phyloP scores from a whole-genome alignment of 2,888 invertebrate species.

The Halocaridina rubra region DNA sequence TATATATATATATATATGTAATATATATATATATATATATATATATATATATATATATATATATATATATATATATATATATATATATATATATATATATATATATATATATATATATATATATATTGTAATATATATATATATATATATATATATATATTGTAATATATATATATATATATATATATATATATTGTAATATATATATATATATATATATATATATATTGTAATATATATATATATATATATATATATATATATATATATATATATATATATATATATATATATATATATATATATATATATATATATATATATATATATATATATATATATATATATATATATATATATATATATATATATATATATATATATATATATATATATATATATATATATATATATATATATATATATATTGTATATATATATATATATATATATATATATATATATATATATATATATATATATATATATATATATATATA shows the following conservation, averaged over 20 bases:
- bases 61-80: slow-evolving; percentile 6
- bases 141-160: neutral
- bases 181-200: too few species aligned
- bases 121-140: neutral
- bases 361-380: slow-evolving; percentile 28
- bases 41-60: neutral
- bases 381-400: slow-evolving; percentile 42
- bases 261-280: slow-evolving; percentile 21
- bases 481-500: neutral
- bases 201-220: neutral
- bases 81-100: neutral
- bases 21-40: neutral
- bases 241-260: neutral
- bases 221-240: too few species aligned
- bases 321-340: slow-evolving; percentile 42
- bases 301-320: slow-evolving; percentile 37
- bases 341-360: slow-evolving; percentile 34
- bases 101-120: neutral
- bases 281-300: slow-evolving; percentile 29
- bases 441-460: neutral
- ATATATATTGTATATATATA: too few species aligned
- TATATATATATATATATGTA: neutral
- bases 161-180: too few species aligned
- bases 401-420: slow-evolving; percentile 27
- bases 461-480: neutral